phyloP scores from a whole-genome alignment of 1,140 invertebrate species.

The Drosophila albomicans region DNA sequence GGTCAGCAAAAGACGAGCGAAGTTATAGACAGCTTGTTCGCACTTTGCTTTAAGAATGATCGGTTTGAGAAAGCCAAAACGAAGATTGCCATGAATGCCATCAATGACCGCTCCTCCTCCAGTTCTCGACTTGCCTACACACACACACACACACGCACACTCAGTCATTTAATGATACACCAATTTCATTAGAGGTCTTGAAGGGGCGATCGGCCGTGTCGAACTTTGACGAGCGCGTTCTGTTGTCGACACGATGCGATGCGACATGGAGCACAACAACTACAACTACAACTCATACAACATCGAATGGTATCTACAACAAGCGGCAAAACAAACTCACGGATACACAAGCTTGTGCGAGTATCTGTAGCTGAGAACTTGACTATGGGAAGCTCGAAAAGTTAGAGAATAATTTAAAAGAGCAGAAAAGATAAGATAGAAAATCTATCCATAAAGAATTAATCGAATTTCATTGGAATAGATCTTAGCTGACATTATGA shows the following conservation, averaged over 20 bases:
- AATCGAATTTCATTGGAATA: no score
- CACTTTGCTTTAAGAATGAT: constrained; percentile 41
- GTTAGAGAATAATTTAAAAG: no score
- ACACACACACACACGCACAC: constrained; percentile 13
- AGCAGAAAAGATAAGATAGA: not conserved
- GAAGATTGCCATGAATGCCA: not conserved
- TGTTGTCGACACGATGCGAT: constrained; percentile 31
- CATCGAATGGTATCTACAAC: constrained; percentile 19
- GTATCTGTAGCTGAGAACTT: not conserved
- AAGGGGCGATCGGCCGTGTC: constrained; percentile 43
- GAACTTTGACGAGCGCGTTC: constrained; percentile 41
- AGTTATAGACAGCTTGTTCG: not conserved
- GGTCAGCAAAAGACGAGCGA: not conserved
- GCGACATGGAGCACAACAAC: constrained; percentile 29
- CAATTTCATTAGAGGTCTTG: constrained; percentile 39
- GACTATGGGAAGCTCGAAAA: not conserved
- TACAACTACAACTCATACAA: not conserved
- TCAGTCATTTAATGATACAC: constrained; percentile 32
- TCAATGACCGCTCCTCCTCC: not conserved
- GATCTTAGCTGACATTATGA: no score
- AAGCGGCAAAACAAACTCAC: constrained; percentile 26
- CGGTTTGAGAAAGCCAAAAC: constrained; percentile 15
- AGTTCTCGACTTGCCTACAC: constrained; percentile 11
- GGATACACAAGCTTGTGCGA: constrained; percentile 2
- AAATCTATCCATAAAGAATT: not conserved